Base-by-base conservation (phyloP, 2,797 vertebrate genomes). In the Lepus oiostolus region DNA sequence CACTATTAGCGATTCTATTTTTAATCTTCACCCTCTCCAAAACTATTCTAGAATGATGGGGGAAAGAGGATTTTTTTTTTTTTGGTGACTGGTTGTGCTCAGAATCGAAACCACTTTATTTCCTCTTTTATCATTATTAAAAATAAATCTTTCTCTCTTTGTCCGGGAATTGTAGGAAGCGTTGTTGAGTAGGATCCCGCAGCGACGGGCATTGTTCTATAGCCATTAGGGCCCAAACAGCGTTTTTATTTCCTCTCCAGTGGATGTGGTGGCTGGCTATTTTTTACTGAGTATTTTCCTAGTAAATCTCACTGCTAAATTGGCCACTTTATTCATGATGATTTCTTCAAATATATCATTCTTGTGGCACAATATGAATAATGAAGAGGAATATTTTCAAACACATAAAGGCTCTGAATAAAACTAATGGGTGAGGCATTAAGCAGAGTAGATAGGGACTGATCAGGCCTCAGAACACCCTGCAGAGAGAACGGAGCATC, bases 221-320 rank as follows among this genome's bases (percentile, higher is more conserved):
- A 97, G 97, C 97, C 90, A 94, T 95, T 96, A 96, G 97, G 97
- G 97, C 96, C 95, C 93, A 93, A 97, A 96, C 91, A 96, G 96
- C 97, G 1, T 19, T 95, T 92, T 71, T 38, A 80, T 19, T 50
- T 10, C 76, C 97, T 96, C 97, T 98, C 96, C 96, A 88, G 97
- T 98, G 98, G 98, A 98, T 97, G 97, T 96, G 97, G 98, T 98
- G 97, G 97, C 97, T 97, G 96, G 93, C 97, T 97, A 97, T 98
- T 98, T 97, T 95, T 96, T 94, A 77, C 90, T 63, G 92, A 95
- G 83, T 94, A 91, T 96, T 98, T 98, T 81, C 96, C 94, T 97
- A 98, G 97, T 98, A 98, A 98, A 98, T 98, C 98, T 98, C 96
- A 97, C 98, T 98, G 98, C 98, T 98, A 98, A 97, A 98, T 98